phyloP scores from a whole-genome alignment of 2,888 invertebrate genomes.

The Nematopogon swammerdamellus region DNA sequence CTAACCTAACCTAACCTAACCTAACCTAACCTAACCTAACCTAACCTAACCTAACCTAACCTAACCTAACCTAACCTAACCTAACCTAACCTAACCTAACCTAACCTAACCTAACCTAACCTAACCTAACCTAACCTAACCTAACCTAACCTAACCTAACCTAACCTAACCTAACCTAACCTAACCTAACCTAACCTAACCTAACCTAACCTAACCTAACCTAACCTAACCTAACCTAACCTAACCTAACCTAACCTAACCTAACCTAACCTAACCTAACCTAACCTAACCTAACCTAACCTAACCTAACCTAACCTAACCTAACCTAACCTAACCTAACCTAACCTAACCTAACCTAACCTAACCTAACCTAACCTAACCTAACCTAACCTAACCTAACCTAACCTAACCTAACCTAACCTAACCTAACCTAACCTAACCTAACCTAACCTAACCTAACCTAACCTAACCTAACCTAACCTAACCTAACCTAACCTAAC shows the following conservation, averaged over 20 bases:
- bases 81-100: slow-evolving; percentile 10
- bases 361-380: slow-evolving; percentile 10
- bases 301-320: slow-evolving; percentile 9
- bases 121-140: slow-evolving; percentile 8
- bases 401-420: slow-evolving; percentile 10
- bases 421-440: slow-evolving; percentile 8
- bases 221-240: slow-evolving; percentile 8
- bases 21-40: slow-evolving; percentile 8
- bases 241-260: slow-evolving; percentile 10
- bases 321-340: slow-evolving; percentile 8
- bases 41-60: slow-evolving; percentile 9
- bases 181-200: slow-evolving; percentile 9
- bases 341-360: slow-evolving; percentile 9
- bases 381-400: slow-evolving; percentile 9
- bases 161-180: slow-evolving; percentile 11
- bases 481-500: slow-evolving; percentile 9
- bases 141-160: slow-evolving; percentile 8
- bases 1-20: slow-evolving; percentile 10
- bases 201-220: slow-evolving; percentile 10
- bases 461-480: slow-evolving; percentile 8
- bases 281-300: slow-evolving; percentile 9
- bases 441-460: slow-evolving; percentile 10
- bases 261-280: slow-evolving; percentile 10
- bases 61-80: slow-evolving; percentile 9
- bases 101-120: slow-evolving; percentile 6